Evolutionary conservation across 2,113 vertebrate species (phyloP).

Genomic region (Uropsilus gracilis): DNA sequence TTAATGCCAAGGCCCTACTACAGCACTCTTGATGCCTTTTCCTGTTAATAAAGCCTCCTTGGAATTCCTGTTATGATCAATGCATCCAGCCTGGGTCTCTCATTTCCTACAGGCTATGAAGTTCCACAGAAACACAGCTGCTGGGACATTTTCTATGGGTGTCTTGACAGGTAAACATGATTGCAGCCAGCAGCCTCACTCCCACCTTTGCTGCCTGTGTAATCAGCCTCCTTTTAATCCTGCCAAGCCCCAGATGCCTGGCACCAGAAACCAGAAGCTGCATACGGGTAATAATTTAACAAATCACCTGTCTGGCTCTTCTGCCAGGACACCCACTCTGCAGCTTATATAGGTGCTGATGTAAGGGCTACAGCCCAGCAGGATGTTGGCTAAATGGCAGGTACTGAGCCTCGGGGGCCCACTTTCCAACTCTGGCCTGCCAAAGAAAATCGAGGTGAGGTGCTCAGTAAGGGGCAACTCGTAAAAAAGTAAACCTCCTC

Average conservation of each 20-base stretch:
- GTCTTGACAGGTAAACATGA: neutral
- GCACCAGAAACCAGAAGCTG: constrained; percentile 48
- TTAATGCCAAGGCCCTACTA: neutral
- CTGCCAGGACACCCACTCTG: constrained; percentile 45
- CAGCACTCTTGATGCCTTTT: neutral
- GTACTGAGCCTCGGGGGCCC: neutral
- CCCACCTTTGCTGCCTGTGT: constrained; percentile 28
- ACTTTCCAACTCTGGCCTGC: neutral
- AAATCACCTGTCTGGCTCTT: constrained; percentile 64
- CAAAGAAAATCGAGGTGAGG: neutral
- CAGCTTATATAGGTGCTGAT: constrained; percentile 54
- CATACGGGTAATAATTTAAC: constrained; percentile 68
- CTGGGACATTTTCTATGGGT: neutral
- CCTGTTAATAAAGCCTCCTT: neutral
- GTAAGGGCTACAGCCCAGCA: neutral
- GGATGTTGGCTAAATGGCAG: neutral
- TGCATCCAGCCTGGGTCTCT: neutral
- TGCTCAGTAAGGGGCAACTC: neutral
- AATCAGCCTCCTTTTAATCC: constrained; percentile 63
- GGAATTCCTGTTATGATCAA: neutral
- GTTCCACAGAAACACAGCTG: constrained; percentile 1
- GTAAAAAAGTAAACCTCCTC: neutral
- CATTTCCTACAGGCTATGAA: neutral
- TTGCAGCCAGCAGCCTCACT: constrained; percentile 9
- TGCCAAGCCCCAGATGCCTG: constrained; percentile 45